Evolutionary conservation across 2,113 vertebrate genomes (phyloP).

Genomic region (Sylvietta virens): DNA sequence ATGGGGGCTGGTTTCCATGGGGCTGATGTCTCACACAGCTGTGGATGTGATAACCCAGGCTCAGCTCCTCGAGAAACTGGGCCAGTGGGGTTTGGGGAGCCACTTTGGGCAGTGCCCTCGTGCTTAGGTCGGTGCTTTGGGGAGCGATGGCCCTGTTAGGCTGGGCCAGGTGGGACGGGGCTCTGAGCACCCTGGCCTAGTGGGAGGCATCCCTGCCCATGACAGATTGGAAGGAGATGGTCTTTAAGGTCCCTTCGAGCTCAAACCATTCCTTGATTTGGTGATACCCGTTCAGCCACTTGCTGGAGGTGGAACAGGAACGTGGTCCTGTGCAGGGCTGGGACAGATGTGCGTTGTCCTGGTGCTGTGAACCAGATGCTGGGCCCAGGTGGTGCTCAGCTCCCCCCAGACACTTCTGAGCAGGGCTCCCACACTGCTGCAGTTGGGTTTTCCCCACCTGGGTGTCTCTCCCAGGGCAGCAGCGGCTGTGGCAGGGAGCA

Average conservation of each 20-base stretch:
- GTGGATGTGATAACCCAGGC: not conserved
- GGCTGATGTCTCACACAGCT: not conserved
- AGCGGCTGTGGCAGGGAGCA: not conserved
- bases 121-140: not conserved
- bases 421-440: not conserved
- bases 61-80: rapidly evolving
- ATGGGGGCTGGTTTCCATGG: rapidly evolving
- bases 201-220: not conserved
- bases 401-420: too few relatives aligned
- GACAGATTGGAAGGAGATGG: not conserved
- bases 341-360: not conserved
- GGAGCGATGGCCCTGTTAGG: rapidly evolving
- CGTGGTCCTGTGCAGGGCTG: rapidly evolving
- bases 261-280: not conserved
- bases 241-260: not conserved
- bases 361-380: not conserved
- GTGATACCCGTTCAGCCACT: rapidly evolving
- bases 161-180: rapidly evolving
- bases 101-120: not conserved
- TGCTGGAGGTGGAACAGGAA: rapidly evolving
- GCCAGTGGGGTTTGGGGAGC: not conserved
- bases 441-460: not conserved
- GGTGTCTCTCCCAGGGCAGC: not conserved
- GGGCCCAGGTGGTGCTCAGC: not conserved
- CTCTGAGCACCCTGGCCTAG: not conserved